Conservation (phyloP, 1,140 invertebrate species). For the Drosophila micromelanica region DNA sequence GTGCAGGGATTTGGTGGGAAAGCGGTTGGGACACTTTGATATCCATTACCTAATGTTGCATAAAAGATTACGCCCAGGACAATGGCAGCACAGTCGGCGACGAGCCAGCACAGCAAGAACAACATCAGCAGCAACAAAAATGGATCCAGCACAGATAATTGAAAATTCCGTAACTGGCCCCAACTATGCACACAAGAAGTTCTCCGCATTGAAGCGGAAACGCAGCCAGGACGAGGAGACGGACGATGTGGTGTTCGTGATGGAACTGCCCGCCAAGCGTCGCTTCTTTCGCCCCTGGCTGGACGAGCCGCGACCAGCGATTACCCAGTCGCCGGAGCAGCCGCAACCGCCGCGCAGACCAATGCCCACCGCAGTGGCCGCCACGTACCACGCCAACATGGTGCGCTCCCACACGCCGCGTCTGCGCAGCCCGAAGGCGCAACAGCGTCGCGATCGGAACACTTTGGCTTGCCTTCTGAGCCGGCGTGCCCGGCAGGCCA, state of each 20-base stretch:
- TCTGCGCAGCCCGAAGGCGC: slow-evolving; percentile 60
- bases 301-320: slow-evolving; percentile 21
- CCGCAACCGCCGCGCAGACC: slow-evolving; percentile 6
- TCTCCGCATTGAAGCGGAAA: slow-evolving; percentile 59
- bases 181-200: slow-evolving; percentile 65
- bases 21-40: slow-evolving; percentile 20
- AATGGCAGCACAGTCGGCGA: slow-evolving; percentile 63
- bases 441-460: slow-evolving; percentile 60
- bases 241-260: slow-evolving; percentile 67
- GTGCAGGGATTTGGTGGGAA: slow-evolving; percentile 50
- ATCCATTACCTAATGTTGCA: slow-evolving; percentile 72
- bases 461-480: slow-evolving; percentile 56
- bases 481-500: slow-evolving; percentile 52
- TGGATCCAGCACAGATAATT: slow-evolving; percentile 33
- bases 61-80: slow-evolving; percentile 59
- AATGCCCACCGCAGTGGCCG: slow-evolving; percentile 3
- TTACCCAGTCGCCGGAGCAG: not conserved
- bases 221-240: slow-evolving; percentile 48
- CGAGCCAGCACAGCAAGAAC: slow-evolving; percentile 47
- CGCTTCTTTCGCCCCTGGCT: slow-evolving; percentile 64
- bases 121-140: slow-evolving; percentile 7
- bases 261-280: slow-evolving; percentile 55
- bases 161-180: slow-evolving; percentile 18
- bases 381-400: slow-evolving; percentile 60
- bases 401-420: slow-evolving; percentile 42